Conservation (phyloP, 2,888 invertebrate species). For the Heterodera filipjevi region DNA sequence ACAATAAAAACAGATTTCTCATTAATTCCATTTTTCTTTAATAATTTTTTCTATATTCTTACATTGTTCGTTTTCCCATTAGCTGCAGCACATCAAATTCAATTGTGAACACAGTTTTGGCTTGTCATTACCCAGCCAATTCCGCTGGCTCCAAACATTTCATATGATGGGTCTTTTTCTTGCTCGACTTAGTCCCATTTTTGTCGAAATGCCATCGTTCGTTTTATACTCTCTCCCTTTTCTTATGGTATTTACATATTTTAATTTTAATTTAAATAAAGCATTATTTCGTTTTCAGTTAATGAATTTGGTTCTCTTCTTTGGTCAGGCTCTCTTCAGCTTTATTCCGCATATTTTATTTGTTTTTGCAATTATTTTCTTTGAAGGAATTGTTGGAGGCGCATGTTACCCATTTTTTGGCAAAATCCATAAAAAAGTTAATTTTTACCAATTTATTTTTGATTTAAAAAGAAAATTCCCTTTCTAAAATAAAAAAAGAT, state of each 20-base stretch:
- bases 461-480: no score
- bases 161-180: constrained; percentile 84
- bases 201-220: constrained; percentile 72
- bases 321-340: constrained; percentile 73
- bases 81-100: constrained; percentile 61
- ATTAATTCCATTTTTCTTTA: no score
- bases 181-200: constrained; percentile 79
- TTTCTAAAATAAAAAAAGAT: no score
- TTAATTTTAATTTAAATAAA: not conserved
- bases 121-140: constrained; percentile 53
- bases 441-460: no score
- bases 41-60: no score
- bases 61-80: no score
- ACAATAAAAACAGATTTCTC: no score
- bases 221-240: constrained; percentile 54
- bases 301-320: constrained; percentile 73
- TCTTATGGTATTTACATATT: constrained; percentile 56
- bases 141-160: constrained; percentile 64
- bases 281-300: constrained; percentile 69
- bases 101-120: constrained; percentile 57
- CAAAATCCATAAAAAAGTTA: constrained; percentile 75
- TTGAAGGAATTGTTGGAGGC: constrained; percentile 79
- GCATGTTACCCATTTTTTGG: constrained; percentile 81
- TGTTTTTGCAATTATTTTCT: constrained; percentile 73
- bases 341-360: constrained; percentile 74